A percentile compares a stretch with the other conserved stretches of the same genome.
Evolutionary conservation across 1,140 invertebrate genomes (phyloP).

Genomic region (Drosophila hydei): DNA sequence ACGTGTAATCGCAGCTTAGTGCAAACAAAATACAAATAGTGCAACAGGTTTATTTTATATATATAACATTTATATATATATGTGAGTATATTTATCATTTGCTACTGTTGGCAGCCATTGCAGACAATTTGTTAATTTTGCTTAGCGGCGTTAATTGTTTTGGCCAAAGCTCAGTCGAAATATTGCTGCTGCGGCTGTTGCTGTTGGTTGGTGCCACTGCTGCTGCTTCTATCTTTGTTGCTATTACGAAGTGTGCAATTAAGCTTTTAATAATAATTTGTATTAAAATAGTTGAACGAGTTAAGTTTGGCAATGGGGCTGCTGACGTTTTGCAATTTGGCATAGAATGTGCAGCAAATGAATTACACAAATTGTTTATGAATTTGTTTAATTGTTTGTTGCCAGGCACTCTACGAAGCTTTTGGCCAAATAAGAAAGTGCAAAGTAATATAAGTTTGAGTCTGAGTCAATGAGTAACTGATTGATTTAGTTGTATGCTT

Average conservation of each 20-base stretch:
- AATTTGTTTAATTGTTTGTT: constrained; percentile 11
- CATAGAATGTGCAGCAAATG: constrained; percentile 56
- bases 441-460: background rate
- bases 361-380: constrained; percentile 25
- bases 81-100: background rate
- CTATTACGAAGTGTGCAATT: constrained; percentile 46
- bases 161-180: constrained; percentile 60
- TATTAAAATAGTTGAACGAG: constrained; percentile 60
- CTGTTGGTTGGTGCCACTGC: background rate
- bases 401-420: background rate
- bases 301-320: constrained; percentile 65
- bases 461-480: too few species aligned
- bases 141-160: constrained; percentile 68
- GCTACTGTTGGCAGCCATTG: constrained; percentile 23
- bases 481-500: too few species aligned
- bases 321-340: constrained; percentile 60
- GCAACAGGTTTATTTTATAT: constrained; percentile 59
- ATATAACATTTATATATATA: too few species aligned
- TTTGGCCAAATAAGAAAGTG: constrained; percentile 15
- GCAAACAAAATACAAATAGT: constrained; percentile 32
- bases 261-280: constrained; percentile 74
- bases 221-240: constrained; percentile 3
- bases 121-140: constrained; percentile 67
- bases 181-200: constrained; percentile 3
- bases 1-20: background rate